A percentile compares a stretch with the other conserved stretches of the same genome.
Evolutionary conservation across 2,888 invertebrate genomes (phyloP).

Genomic region (Steinernema carpocapsae): DNA sequence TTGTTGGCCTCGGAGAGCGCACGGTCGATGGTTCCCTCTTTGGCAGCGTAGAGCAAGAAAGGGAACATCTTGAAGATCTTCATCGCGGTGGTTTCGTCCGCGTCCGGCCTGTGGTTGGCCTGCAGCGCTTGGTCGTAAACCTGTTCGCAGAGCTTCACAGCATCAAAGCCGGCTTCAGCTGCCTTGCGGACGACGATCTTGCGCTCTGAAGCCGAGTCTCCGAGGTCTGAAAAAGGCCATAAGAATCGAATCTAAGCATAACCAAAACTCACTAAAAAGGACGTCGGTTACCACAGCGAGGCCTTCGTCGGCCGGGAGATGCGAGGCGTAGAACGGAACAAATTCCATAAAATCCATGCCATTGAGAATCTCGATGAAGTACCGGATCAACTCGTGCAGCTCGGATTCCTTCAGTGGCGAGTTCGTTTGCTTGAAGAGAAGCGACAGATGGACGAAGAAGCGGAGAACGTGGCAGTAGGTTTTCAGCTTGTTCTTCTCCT

Average conservation of each 20-base stretch:
- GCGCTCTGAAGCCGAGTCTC: not conserved
- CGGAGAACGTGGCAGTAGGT: not conserved
- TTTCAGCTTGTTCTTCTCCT: not conserved
- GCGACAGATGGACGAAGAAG: not conserved
- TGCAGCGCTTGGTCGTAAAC: not conserved
- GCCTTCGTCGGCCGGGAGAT: not conserved
- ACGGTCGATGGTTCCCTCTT: not conserved
- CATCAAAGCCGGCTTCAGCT: not conserved
- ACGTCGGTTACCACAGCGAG: not conserved
- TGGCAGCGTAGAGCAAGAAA: not conserved
- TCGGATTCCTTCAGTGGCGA: not conserved
- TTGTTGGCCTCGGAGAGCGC: not conserved
- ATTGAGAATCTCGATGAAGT: not conserved
- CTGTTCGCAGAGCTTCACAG: not conserved
- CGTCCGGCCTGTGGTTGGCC: not conserved
- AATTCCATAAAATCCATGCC: not conserved
- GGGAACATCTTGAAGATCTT: slow-evolving; percentile 25
- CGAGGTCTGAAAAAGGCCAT: not conserved
- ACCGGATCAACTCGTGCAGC: not conserved
- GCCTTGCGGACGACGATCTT: not conserved
- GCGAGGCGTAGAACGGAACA: not conserved
- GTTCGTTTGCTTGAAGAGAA: not conserved
- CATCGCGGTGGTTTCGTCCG: not conserved
- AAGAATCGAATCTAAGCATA: not conserved
- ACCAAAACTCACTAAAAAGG: not conserved